These are phyloP conservation scores for Temnopleurus reevesii DNA, from an alignment of 53 echinoderm and acorn worm species.

Conservation along the genomic window DNA sequence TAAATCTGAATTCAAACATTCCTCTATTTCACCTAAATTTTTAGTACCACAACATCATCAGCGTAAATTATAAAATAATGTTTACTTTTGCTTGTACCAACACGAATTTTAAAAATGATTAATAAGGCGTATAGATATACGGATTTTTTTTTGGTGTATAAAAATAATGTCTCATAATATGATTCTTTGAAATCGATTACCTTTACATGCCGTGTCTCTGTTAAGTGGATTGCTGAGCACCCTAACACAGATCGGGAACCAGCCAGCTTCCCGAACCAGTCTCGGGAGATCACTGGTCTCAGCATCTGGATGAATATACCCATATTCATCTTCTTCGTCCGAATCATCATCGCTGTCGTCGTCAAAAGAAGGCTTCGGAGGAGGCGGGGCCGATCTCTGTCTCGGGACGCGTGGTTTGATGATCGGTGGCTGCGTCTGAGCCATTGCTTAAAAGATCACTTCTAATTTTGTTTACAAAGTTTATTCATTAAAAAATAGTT, in stretches of 20 bases:
- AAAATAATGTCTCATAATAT: too few relatives aligned
- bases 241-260: conserved; percentile 26
- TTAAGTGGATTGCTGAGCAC: not conserved
- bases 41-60: too few relatives aligned
- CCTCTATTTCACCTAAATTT: too few relatives aligned
- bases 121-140: too few relatives aligned
- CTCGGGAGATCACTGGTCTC: not conserved
- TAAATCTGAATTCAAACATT: too few relatives aligned
- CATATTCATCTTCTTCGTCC: not conserved
- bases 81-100: too few relatives aligned
- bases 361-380: not conserved
- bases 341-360: not conserved
- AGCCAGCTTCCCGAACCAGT: not conserved
- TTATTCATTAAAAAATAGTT: too few relatives aligned
- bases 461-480: not conserved
- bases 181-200: too few relatives aligned
- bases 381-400: too few relatives aligned
- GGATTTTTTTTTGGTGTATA: too few relatives aligned
- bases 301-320: not conserved
- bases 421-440: not conserved
- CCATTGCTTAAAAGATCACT: not conserved
- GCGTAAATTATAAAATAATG: too few relatives aligned
- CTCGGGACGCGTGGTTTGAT: not conserved
- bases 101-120: too few relatives aligned
- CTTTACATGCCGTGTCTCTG: not conserved